A percentile compares a stretch with the other conserved stretches of the same genome.
phyloP scores from a whole-genome alignment of 2,113 vertebrate species.

The Corapipo altera region DNA sequence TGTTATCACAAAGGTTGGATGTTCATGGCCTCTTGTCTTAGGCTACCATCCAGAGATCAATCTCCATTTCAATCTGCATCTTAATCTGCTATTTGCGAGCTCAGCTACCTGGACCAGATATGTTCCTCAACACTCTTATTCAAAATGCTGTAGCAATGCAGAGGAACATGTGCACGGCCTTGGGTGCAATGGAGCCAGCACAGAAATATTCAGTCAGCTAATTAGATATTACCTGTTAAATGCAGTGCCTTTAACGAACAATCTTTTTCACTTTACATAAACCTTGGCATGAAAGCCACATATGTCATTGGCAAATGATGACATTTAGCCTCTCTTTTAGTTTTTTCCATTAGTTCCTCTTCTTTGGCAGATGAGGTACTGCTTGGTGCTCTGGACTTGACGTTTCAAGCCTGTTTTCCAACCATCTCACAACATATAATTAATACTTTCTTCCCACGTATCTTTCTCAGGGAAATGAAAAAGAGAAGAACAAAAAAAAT shows the following conservation, averaged over 20 bases:
- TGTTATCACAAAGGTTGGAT: background rate
- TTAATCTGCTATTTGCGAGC: background rate
- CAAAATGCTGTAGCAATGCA: background rate
- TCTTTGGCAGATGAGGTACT: background rate
- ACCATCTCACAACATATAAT: background rate
- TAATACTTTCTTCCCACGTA: accelerated
- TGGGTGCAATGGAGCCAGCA: background rate
- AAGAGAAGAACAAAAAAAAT: background rate
- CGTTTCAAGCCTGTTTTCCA: background rate
- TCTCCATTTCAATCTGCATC: background rate
- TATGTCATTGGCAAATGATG: background rate
- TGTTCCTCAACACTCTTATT: background rate
- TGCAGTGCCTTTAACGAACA: background rate
- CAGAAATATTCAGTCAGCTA: background rate
- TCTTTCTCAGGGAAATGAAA: background rate
- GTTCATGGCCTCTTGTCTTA: background rate
- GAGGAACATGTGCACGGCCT: background rate
- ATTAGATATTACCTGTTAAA: background rate
- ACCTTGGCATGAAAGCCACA: background rate
- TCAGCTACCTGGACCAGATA: accelerated
- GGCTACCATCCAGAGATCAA: background rate
- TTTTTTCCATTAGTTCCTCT: background rate
- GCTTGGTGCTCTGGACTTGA: background rate
- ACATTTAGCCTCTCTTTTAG: background rate
- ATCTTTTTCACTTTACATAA: background rate